A percentile compares a stretch with the other conserved stretches of the same genome.
These are phyloP conservation scores for Heptranchias perlo DNA, from an alignment of 2,113 vertebrate genomes.

Conservation along the genomic window DNA sequence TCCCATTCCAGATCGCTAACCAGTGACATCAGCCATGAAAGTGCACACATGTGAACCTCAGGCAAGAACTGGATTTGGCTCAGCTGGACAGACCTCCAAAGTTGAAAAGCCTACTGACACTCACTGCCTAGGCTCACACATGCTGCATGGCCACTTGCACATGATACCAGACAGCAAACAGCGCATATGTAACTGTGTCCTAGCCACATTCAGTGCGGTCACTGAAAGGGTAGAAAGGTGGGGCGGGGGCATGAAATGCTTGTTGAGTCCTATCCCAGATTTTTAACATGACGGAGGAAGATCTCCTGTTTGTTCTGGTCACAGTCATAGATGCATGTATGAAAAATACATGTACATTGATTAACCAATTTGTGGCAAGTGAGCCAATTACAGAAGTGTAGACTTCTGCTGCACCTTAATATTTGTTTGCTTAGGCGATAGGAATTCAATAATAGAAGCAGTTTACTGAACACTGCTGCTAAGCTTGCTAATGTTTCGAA, in stretches of 20 bases:
- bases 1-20: too few relatives aligned
- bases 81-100: neutral
- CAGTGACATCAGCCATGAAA: too few relatives aligned
- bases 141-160: neutral
- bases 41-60: neutral
- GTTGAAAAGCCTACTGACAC: neutral
- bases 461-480: neutral
- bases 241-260: neutral
- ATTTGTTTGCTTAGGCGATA: neutral
- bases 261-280: neutral
- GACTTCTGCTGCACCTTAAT: neutral
- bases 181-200: too few relatives aligned
- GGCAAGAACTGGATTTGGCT: neutral
- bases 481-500: neutral
- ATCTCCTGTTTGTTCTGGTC: neutral
- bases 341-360: neutral
- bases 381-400: neutral
- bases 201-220: neutral
- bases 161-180: neutral
- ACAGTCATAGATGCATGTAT: neutral
- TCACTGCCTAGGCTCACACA: neutral
- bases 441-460: neutral
- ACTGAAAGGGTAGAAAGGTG: neutral
- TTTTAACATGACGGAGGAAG: neutral
- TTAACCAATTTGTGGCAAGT: neutral